These are phyloP conservation scores for Germaria angustata DNA, from an alignment of 2,888 invertebrate genomes.

Conservation along the genomic window DNA sequence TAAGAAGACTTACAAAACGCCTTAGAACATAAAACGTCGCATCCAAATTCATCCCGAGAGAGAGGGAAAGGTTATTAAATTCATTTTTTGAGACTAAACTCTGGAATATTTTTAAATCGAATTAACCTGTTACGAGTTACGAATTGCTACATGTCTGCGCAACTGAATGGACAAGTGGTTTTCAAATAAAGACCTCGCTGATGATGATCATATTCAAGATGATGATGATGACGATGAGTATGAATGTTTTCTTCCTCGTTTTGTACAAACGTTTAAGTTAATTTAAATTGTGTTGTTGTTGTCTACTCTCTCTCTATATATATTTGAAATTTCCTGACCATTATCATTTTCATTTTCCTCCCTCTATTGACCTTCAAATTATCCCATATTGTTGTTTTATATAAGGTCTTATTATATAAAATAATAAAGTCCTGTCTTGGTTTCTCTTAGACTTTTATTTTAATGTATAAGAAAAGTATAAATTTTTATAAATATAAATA, in stretches of 20 bases:
- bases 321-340: slow-evolving; percentile 20
- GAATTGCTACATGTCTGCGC: not conserved
- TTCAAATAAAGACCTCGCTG: slow-evolving; percentile 26
- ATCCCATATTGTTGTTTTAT: slow-evolving; percentile 23
- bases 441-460: slow-evolving; percentile 41
- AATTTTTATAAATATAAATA: slow-evolving; percentile 38
- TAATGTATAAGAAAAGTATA: slow-evolving; percentile 49
- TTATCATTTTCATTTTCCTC: slow-evolving; percentile 8
- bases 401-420: not conserved
- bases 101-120: slow-evolving; percentile 14
- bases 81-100: not conserved
- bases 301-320: slow-evolving; percentile 46
- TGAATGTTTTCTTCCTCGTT: slow-evolving; percentile 49
- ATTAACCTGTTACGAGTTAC: not conserved
- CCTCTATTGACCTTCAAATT: slow-evolving; percentile 1
- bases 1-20: not conserved
- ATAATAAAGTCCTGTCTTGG: slow-evolving; percentile 3
- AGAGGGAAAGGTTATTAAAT: not conserved
- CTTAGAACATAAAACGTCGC: not conserved
- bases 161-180: not conserved
- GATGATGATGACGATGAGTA: slow-evolving; percentile 58
- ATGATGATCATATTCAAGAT: slow-evolving; percentile 24
- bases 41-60: not conserved
- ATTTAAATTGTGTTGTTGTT: slow-evolving; percentile 44
- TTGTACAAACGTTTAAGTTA: slow-evolving; percentile 33